Conservation (phyloP, 2,888 invertebrate species). For the Gymnoscelis rufifasciata region DNA sequence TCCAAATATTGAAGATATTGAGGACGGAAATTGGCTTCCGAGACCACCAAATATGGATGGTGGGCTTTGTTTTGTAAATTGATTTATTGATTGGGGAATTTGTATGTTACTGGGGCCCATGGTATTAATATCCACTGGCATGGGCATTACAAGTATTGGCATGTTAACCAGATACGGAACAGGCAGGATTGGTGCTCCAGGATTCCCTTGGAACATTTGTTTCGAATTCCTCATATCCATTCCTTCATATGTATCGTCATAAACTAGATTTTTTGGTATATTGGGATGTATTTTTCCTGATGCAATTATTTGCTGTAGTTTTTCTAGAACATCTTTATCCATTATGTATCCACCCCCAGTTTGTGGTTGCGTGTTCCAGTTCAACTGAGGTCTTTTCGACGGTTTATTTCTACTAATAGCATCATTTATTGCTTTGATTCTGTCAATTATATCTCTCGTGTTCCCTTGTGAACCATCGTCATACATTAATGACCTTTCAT, state of each 20-base stretch:
- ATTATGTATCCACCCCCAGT: conserved; percentile 46
- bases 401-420: conserved; percentile 52
- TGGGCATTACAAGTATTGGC: conserved; percentile 52
- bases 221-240: conserved; percentile 36
- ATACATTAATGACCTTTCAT: conserved; percentile 44
- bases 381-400: conserved; percentile 42
- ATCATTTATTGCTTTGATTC: conserved; percentile 76
- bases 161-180: conserved; percentile 53
- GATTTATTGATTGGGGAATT: conserved; percentile 31
- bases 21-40: conserved; percentile 26
- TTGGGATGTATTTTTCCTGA: conserved; percentile 49
- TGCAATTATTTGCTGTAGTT: conserved; percentile 61
- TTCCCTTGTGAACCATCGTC: conserved; percentile 39
- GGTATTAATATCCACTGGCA: conserved; percentile 3
- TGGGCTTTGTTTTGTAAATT: conserved; percentile 43
- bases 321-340: conserved; percentile 57
- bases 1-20: conserved; percentile 30
- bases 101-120: conserved; percentile 37
- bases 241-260: conserved; percentile 34
- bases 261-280: conserved; percentile 38
- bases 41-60: conserved; percentile 29
- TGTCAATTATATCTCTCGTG: conserved; percentile 71
- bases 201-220: conserved; percentile 31
- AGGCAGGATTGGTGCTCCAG: conserved; percentile 30
- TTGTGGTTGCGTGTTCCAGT: conserved; percentile 46